Evolutionary conservation across 1,140 invertebrate genomes (phyloP).

Genomic region (Drosophila saltans): DNA sequence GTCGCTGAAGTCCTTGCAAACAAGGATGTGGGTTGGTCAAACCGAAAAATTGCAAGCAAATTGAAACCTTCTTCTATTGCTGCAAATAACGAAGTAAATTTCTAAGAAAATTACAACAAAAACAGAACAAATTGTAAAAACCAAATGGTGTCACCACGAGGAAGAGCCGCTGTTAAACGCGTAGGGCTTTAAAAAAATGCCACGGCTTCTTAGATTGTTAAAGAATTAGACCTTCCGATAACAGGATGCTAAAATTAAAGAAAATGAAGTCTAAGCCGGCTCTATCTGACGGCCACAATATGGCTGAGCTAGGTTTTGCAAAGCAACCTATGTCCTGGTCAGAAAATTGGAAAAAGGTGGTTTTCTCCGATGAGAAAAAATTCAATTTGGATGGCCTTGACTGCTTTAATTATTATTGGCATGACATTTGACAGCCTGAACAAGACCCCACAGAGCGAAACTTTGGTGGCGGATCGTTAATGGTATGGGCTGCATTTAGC

Average conservation of each 20-base stretch:
- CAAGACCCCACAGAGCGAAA: too few relatives aligned
- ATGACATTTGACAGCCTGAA: neutral
- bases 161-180: too few relatives aligned
- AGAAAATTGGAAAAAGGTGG: neutral
- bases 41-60: neutral
- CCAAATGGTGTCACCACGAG: neutral
- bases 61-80: neutral
- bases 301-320: neutral
- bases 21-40: conserved; percentile 1
- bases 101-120: neutral
- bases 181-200: neutral
- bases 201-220: neutral
- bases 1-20: too few relatives aligned
- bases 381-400: neutral
- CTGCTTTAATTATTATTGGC: neutral
- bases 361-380: neutral
- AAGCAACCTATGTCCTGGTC: too few relatives aligned
- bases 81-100: neutral
- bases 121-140: neutral
- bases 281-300: neutral
- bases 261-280: neutral
- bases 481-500: neutral
- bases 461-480: too few relatives aligned
- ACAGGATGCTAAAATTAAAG: neutral
- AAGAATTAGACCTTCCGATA: conserved; percentile 1